phyloP scores from a whole-genome alignment of 2,888 invertebrate species.

The Toxonevra muliebris region DNA sequence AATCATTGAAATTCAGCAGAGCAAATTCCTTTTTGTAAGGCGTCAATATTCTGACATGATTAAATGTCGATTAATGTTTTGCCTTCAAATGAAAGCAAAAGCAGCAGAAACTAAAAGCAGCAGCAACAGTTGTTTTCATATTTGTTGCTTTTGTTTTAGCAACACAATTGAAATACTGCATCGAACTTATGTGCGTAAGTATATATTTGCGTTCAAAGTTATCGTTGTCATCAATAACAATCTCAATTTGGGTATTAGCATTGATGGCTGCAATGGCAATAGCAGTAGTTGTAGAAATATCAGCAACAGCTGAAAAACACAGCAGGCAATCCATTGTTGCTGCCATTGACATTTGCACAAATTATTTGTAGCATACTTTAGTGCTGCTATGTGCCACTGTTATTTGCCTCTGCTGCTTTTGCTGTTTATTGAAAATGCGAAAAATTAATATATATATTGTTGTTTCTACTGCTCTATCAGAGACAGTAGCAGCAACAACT shows the following conservation, averaged over 20 bases:
- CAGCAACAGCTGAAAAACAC: background rate
- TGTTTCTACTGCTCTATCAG: background rate
- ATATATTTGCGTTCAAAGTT: constrained; percentile 1
- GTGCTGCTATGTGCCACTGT: background rate
- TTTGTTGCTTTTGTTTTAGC: too few species aligned
- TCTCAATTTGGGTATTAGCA: constrained; percentile 14
- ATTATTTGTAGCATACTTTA: constrained; percentile 9
- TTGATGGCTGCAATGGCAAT: background rate
- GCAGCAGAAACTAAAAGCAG: too few species aligned
- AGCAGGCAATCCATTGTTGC: constrained; percentile 16
- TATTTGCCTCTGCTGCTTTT: too few species aligned
- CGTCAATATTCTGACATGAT: constrained; percentile 24
- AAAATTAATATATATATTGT: background rate
- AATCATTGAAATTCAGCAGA: too few species aligned
- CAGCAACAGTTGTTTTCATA: too few species aligned
- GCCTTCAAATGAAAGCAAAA: too few species aligned
- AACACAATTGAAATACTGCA: constrained; percentile 17
- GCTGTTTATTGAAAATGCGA: too few species aligned
- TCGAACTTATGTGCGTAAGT: background rate
- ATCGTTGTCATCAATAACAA: constrained; percentile 27
- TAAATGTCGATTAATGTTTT: constrained; percentile 24
- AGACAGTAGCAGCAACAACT: constrained; percentile 8
- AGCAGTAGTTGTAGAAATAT: constrained; percentile 16
- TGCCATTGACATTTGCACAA: constrained; percentile 11
- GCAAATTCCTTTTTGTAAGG: background rate